Evolutionary conservation across 1,140 invertebrate genomes (phyloP).

Genomic region (Medauroidea extradentata): DNA sequence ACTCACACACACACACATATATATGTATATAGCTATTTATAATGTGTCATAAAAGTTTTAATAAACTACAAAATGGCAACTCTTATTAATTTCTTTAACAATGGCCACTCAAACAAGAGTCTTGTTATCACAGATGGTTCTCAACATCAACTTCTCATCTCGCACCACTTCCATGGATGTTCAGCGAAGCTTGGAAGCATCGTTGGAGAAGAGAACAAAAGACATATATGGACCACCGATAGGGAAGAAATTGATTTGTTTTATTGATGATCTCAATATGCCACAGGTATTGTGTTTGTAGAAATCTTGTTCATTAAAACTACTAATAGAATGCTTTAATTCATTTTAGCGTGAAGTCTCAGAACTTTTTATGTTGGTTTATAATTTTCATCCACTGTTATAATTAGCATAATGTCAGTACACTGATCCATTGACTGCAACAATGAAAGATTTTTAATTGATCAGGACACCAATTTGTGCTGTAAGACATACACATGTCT

Average conservation of each 20-base stretch:
- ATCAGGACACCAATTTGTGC: no score
- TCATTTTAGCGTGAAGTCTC: no score
- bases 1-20: no score
- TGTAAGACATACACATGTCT: no score
- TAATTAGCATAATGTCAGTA: no score
- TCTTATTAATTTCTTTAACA: background rate
- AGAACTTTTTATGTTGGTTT: no score
- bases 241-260: slow-evolving; percentile 80
- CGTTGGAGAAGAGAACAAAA: slow-evolving; percentile 83
- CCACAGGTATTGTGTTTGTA: slow-evolving; percentile 59
- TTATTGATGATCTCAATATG: slow-evolving; percentile 95
- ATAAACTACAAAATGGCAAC: background rate
- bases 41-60: background rate
- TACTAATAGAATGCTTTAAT: no score
- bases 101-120: slow-evolving; percentile 12
- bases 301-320: no score
- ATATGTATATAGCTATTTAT: no score
- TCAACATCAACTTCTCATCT: slow-evolving; percentile 87
- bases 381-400: no score
- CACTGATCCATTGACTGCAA: no score
- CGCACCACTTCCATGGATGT: slow-evolving; percentile 84
- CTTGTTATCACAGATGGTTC: slow-evolving; percentile 34
- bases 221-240: slow-evolving; percentile 81
- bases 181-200: slow-evolving; percentile 78
- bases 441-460: no score